phyloP scores from a whole-genome alignment of 2,797 vertebrate species.

The Cephalopachus bancanus region DNA sequence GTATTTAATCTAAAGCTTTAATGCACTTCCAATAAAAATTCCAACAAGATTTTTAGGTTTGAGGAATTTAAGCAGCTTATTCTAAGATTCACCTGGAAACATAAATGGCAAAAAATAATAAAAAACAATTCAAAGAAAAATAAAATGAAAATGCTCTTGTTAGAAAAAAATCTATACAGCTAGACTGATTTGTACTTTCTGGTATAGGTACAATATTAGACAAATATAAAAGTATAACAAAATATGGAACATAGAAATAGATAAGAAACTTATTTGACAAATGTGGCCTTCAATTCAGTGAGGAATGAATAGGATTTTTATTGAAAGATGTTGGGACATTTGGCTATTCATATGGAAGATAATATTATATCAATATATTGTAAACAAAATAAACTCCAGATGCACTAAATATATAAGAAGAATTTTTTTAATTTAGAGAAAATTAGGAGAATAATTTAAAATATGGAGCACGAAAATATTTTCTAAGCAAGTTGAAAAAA shows the following conservation, averaged over 20 bases:
- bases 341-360: slow-evolving; percentile 2
- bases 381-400: slow-evolving; percentile 55
- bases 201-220: background rate
- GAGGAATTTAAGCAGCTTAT: background rate
- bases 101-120: background rate
- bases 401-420: background rate
- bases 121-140: slow-evolving; percentile 37
- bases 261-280: slow-evolving; percentile 50
- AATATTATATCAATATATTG: background rate
- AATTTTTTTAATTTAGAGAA: slow-evolving; percentile 31
- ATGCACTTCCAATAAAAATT: background rate
- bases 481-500: slow-evolving; percentile 21
- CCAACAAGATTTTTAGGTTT: slow-evolving; percentile 42
- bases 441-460: slow-evolving; percentile 6
- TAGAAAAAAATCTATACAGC: background rate
- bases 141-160: background rate
- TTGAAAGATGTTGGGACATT: slow-evolving; percentile 7
- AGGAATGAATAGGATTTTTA: background rate
- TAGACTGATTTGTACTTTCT: slow-evolving; percentile 16
- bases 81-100: slow-evolving; percentile 54
- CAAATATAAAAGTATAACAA: slow-evolving; percentile 45
- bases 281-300: background rate
- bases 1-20: background rate
- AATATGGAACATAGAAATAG: background rate
- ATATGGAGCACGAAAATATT: slow-evolving; percentile 18